Conservation (phyloP, 2,113 vertebrate species). For the Lasiurus borealis region DNA sequence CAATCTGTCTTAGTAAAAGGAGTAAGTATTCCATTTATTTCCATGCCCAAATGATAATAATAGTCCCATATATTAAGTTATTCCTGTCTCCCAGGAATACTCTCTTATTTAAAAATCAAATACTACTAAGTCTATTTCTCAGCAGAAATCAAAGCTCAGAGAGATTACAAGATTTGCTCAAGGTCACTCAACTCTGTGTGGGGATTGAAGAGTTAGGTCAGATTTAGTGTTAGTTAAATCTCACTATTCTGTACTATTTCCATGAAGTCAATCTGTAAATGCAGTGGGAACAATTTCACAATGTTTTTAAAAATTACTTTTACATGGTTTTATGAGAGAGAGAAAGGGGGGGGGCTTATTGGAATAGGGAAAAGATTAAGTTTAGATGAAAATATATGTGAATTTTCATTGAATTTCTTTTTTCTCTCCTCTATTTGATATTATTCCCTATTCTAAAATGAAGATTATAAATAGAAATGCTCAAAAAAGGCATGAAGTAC, state of each 20-base stretch:
- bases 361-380: slow-evolving; percentile 43
- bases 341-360: background rate
- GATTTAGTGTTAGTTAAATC: background rate
- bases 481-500: slow-evolving; percentile 17
- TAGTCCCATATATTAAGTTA: background rate
- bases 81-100: background rate
- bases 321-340: background rate
- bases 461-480: slow-evolving; percentile 49
- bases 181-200: background rate
- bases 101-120: background rate
- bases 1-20: background rate
- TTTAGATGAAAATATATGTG: slow-evolving; percentile 39
- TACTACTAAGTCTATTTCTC: slow-evolving; percentile 12
- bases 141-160: background rate
- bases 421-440: slow-evolving; percentile 23
- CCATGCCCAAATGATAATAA: background rate
- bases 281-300: background rate
- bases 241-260: background rate
- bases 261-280: background rate
- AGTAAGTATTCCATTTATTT: background rate
- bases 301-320: slow-evolving; percentile 7
- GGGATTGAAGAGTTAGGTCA: background rate
- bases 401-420: slow-evolving; percentile 66
- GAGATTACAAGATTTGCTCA: background rate
- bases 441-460: slow-evolving; percentile 47